A percentile compares a stretch with the other conserved stretches of the same genome.
Conservation (phyloP, 1,140 invertebrate species). For the Hesperophylax magnus region DNA sequence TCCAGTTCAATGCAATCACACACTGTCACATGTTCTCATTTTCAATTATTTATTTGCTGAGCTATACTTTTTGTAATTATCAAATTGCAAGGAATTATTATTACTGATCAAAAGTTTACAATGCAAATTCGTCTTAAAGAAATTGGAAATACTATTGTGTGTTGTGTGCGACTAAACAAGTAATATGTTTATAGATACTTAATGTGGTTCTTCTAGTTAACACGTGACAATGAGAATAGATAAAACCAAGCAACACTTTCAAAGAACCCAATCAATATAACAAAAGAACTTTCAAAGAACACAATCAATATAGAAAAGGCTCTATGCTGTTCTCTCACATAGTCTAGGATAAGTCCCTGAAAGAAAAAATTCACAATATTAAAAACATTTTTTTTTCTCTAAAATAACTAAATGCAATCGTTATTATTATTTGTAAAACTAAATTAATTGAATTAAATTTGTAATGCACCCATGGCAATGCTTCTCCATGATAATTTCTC, state of each 20-base stretch:
- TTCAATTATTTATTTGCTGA: too few species aligned
- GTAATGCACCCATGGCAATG: conserved; percentile 4
- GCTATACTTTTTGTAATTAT: too few species aligned
- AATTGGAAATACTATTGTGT: too few species aligned
- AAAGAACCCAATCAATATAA: conserved; percentile 7
- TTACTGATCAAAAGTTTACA: too few species aligned
- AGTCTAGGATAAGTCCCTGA: conserved; percentile 39
- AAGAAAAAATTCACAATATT: conserved; percentile 33
- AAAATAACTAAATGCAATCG: conserved; percentile 26
- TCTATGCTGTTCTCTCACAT: conserved; percentile 4
- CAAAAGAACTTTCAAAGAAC: conserved; percentile 14
- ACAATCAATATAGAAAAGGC: conserved; percentile 16
- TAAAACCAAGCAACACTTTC: conserved; percentile 1
- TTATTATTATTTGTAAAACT: too few species aligned
- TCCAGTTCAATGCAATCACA: conserved; percentile 2
- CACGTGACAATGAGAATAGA: conserved; percentile 2
- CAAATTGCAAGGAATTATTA: too few species aligned
- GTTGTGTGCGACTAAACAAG: too few species aligned
- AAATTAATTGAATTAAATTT: not conserved
- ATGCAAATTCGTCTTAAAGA: too few species aligned
- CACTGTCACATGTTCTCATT: conserved; percentile 3
- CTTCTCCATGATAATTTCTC: not conserved
- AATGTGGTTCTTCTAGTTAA: not conserved
- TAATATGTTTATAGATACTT: too few species aligned
- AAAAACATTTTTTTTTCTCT: conserved; percentile 1